Evolutionary conservation across 64 coral and sea anemone genomes (phyloP).

Genomic region (Porites lutea): DNA sequence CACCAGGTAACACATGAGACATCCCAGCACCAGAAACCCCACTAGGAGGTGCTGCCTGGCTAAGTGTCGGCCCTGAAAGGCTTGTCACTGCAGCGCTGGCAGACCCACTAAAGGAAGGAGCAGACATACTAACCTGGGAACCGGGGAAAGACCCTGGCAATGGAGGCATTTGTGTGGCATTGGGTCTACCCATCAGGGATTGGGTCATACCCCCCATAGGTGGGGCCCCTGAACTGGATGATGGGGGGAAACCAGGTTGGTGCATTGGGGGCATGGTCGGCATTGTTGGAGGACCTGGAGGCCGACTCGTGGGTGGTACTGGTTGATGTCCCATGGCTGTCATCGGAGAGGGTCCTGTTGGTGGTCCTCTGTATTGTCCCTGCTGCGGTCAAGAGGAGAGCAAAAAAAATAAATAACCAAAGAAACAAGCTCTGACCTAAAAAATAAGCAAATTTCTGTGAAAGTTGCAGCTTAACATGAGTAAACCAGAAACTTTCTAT

Average conservation of each 20-base stretch:
- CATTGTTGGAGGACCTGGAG: constrained; percentile 59
- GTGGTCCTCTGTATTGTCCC: constrained; percentile 28
- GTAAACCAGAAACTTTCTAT: no score
- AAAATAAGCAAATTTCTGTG: no score
- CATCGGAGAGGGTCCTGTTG: constrained; percentile 16
- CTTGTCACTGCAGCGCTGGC: constrained; percentile 26
- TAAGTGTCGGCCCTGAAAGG: constrained; percentile 64
- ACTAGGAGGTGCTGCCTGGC: constrained; percentile 49
- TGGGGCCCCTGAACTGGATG: constrained; percentile 57
- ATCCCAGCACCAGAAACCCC: constrained; percentile 58
- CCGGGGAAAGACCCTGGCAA: constrained; percentile 41
- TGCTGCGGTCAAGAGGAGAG: background rate
- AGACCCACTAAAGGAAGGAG: constrained; percentile 42
- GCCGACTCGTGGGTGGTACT: constrained; percentile 22
- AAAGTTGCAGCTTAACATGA: no score
- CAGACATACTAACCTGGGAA: constrained; percentile 78
- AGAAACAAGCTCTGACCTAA: no score
- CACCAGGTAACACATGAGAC: constrained; percentile 62
- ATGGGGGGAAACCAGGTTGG: constrained; percentile 53
- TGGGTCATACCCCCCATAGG: constrained; percentile 71
- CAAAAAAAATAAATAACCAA: background rate
- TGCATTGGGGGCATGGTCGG: constrained; percentile 53
- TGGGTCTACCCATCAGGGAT: constrained; percentile 57
- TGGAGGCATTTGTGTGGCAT: constrained; percentile 53
- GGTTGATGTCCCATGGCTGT: constrained; percentile 14